phyloP scores from a whole-genome alignment of 23 tunicate species.

The Styela clava region DNA sequence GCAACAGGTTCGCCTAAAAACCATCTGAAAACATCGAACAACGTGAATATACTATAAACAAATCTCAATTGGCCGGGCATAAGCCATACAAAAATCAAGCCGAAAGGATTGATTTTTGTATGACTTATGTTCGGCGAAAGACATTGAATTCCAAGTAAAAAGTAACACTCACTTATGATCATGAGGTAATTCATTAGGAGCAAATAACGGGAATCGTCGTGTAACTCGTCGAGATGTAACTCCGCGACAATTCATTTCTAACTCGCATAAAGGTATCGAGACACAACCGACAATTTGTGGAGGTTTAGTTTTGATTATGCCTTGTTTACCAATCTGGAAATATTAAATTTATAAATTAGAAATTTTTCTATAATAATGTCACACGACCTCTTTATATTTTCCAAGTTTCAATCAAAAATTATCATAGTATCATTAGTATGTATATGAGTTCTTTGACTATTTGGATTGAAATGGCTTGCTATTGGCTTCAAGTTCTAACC shows the following conservation, averaged over 20 bases:
- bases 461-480: too few relatives aligned
- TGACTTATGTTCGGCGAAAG: too few relatives aligned
- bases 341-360: too few relatives aligned
- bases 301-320: slow-evolving; percentile 13
- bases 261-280: slow-evolving; percentile 39
- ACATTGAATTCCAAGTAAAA: too few relatives aligned
- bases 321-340: slow-evolving; percentile 9
- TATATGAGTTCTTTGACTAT: too few relatives aligned
- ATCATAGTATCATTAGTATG: too few relatives aligned
- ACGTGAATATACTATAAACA: too few relatives aligned
- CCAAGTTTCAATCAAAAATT: background rate
- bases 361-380: background rate
- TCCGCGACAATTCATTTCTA: slow-evolving; percentile 37
- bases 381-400: too few relatives aligned
- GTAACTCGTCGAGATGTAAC: slow-evolving; percentile 33
- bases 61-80: too few relatives aligned
- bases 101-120: too few relatives aligned
- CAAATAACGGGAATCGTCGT: slow-evolving; percentile 10
- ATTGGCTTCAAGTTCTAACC: too few relatives aligned
- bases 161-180: slow-evolving; percentile 34
- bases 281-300: slow-evolving; percentile 28
- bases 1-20: slow-evolving; percentile 30
- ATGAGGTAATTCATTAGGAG: slow-evolving; percentile 30
- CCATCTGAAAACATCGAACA: slow-evolving; percentile 28
- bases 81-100: too few relatives aligned